Base-by-base conservation (phyloP, 2,888 invertebrate genomes). In the Eulithis prunata region DNA sequence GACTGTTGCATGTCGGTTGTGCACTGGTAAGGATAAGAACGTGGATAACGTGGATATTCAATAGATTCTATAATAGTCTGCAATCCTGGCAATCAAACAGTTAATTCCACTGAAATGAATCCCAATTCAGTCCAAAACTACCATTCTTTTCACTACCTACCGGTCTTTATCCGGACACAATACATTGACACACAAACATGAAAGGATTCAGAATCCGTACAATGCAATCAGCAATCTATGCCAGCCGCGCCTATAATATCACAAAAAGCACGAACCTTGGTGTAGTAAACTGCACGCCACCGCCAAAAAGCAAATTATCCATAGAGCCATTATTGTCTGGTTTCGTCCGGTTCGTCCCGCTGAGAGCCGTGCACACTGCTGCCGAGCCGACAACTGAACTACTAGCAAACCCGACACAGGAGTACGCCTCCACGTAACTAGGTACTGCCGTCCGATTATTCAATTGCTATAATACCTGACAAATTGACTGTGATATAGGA, bases 261-360 rank as follows among this genome's bases (percentile, higher is more conserved):
- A 66, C 55, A 62, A 75, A 74, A 74, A 73, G 74, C 75, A 88
- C 90, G 77, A 84, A 92, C 92, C 92, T 91, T 90, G 86, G 64
- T 91, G 90, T 57, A 92, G 82, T 74, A 91, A 87, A 87, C 91
- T 89, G 87, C 89, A 89, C 69, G 89, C 72, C 74, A 89, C 88
- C 85, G 87, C 91, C 86, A 91, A 82, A 85, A 90, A 80, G 84
- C 86, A 89, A 79, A 89, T 70, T 49, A 81, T 64, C 63, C 75
- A 77, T 38, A 81, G 66, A 71, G 87, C 88, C 90, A 91, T 91
- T 71, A 82, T 87, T 45, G 54, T 64, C 73, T 68, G 70, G 83
- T 75, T 74, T 10, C 11, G 70, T 77, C 87, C 78, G 80, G 89
- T 81, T 82, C 21, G 12, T 60, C 75, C 86, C 83, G 83, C 78